Conservation (phyloP, 2,888 invertebrate genomes). For the Reticulitermes lucifugus region DNA sequence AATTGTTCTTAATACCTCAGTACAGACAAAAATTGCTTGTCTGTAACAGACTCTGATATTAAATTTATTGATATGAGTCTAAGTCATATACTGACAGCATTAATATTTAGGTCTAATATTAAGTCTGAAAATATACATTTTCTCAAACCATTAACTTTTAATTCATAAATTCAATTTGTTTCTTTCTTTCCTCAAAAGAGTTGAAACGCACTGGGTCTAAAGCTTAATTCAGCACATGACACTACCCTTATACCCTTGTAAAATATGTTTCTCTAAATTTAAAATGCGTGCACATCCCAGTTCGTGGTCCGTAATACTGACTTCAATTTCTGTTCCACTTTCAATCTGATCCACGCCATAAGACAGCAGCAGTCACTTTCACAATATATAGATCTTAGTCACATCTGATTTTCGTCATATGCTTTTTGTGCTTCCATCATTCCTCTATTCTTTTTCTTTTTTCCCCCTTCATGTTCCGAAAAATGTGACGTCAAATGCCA, state of each 20-base stretch:
- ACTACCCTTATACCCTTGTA: not conserved
- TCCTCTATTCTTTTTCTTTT: not conserved
- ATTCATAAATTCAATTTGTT: not conserved
- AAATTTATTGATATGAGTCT: too few species aligned
- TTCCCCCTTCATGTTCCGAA: slow-evolving; percentile 1
- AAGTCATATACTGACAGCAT: too few species aligned
- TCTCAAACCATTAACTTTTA: not conserved
- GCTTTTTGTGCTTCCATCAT: slow-evolving; percentile 23
- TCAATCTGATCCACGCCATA: slow-evolving; percentile 9
- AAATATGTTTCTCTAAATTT: slow-evolving; percentile 5
- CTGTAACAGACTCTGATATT: too few species aligned
- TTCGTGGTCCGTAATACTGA: not conserved
- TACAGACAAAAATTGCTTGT: too few species aligned
- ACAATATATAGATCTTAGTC: slow-evolving; percentile 30
- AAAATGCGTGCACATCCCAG: not conserved
- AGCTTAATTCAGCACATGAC: not conserved
- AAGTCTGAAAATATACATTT: not conserved
- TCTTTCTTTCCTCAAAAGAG: not conserved
- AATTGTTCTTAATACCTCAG: too few species aligned
- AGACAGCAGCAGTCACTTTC: slow-evolving; percentile 12
- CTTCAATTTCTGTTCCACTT: not conserved
- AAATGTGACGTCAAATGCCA: slow-evolving; percentile 34
- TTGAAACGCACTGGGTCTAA: not conserved
- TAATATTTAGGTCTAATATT: too few species aligned
- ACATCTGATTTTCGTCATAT: slow-evolving; percentile 35